phyloP scores from a whole-genome alignment of 2,888 invertebrate genomes.

The Melanostoma scalare region DNA sequence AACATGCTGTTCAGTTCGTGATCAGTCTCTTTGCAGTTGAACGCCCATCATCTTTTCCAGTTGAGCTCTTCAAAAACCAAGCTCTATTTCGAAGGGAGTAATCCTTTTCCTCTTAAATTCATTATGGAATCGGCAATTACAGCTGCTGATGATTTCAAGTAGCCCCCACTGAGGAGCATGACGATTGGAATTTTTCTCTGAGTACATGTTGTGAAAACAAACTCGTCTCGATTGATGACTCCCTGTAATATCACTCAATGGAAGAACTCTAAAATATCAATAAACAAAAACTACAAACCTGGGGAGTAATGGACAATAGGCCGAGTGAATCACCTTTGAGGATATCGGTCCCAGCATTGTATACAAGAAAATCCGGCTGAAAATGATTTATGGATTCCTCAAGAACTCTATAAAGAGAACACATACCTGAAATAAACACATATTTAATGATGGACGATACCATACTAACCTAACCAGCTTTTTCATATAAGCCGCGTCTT shows the following conservation, averaged over 20 bases:
- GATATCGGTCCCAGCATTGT: slow-evolving; percentile 96
- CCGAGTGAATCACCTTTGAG: slow-evolving; percentile 91
- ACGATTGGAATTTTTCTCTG: slow-evolving; percentile 88
- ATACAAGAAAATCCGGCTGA: slow-evolving; percentile 91
- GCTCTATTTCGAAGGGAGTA: slow-evolving; percentile 80
- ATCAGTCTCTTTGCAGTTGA: neutral
- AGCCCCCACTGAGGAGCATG: slow-evolving; percentile 95
- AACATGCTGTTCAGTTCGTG: neutral
- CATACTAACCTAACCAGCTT: slow-evolving; percentile 85
- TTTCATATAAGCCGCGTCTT: slow-evolving; percentile 87
- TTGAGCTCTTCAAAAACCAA: neutral
- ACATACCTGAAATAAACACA: neutral
- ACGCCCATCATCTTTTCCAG: neutral
- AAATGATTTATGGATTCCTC: slow-evolving; percentile 87
- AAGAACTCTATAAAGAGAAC: slow-evolving; percentile 84
- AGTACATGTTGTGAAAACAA: slow-evolving; percentile 89
- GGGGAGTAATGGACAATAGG: slow-evolving; percentile 86
- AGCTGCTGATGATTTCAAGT: slow-evolving; percentile 88
- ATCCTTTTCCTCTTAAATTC: slow-evolving; percentile 86
- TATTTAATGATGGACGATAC: neutral
- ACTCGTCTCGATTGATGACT: slow-evolving; percentile 91
- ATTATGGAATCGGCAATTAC: slow-evolving; percentile 93
- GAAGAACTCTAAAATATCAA: neutral
- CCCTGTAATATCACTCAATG: slow-evolving; percentile 84
- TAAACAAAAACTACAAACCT: slow-evolving; percentile 82